Percentiles rank a stretch among this genome's conserved stretches.
Evolutionary conservation across 2,113 vertebrate species (phyloP).

Genomic region (Clarias magur): DNA sequence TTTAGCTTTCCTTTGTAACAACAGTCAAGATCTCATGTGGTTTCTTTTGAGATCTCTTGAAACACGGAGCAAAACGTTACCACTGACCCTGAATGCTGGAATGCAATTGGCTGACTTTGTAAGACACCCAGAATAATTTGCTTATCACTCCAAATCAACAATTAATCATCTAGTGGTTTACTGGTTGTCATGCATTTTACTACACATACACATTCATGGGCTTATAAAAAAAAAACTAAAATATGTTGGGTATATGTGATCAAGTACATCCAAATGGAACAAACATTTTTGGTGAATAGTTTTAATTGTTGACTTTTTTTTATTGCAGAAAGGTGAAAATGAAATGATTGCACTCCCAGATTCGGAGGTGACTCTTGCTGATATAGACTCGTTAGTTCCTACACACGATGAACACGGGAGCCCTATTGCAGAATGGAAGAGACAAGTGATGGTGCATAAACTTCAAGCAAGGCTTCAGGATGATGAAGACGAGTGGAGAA

Average conservation of each 20-base stretch:
- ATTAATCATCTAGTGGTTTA: not conserved
- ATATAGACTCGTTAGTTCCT: constrained; percentile 86
- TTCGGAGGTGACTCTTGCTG: constrained; percentile 66
- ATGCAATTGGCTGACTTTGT: not conserved
- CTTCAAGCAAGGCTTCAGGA: constrained; percentile 78
- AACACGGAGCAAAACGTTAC: not conserved
- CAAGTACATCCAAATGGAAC: not conserved
- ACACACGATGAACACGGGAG: constrained; percentile 82
- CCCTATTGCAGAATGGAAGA: constrained; percentile 92
- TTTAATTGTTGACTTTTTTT: not conserved
- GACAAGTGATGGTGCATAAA: constrained; percentile 92
- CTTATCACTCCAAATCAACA: not conserved
- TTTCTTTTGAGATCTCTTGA: too few species aligned
- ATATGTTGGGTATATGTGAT: not conserved
- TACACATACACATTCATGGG: not conserved
- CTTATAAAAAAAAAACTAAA: not conserved
- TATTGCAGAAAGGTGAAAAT: constrained; percentile 58
- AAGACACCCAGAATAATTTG: not conserved
- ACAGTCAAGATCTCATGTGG: too few species aligned
- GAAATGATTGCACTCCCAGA: constrained; percentile 44
- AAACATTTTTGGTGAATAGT: not conserved
- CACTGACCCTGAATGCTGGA: not conserved
- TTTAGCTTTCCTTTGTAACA: too few species aligned
- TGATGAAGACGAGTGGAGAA: constrained; percentile 65
- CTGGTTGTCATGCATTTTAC: not conserved